A percentile compares a stretch with the other conserved stretches of the same genome.
Evolutionary conservation across 92 coral and sea anemone genomes (phyloP).

Genomic region (Palythoa grandis): DNA sequence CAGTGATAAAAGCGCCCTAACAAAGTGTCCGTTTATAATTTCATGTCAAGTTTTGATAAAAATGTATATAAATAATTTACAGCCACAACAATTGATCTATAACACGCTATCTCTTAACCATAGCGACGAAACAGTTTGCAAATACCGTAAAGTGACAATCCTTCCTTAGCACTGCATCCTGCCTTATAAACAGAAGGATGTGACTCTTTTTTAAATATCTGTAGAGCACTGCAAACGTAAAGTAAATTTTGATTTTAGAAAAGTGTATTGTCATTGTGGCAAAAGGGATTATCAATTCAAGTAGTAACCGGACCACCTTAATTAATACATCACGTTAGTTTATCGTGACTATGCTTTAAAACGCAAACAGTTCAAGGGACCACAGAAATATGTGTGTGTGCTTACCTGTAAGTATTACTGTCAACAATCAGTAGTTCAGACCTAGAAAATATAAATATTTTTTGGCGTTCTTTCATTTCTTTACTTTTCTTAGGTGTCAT

Average conservation of each 20-base stretch:
- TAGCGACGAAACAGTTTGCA: not conserved
- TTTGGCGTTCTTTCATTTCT: too few species aligned
- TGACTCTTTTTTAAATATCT: slow-evolving; percentile 93
- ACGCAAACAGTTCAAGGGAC: too few species aligned
- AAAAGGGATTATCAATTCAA: not conserved
- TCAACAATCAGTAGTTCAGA: slow-evolving; percentile 87
- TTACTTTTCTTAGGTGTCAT: too few species aligned
- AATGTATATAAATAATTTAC: too few species aligned
- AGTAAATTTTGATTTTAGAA: not conserved
- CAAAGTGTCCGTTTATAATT: too few species aligned
- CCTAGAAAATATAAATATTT: slow-evolving; percentile 43
- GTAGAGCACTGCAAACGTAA: slow-evolving; percentile 68
- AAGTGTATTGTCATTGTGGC: not conserved
- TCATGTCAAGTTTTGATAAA: too few species aligned
- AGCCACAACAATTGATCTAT: too few species aligned
- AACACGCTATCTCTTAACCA: not conserved
- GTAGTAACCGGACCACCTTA: not conserved
- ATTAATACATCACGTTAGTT: too few species aligned
- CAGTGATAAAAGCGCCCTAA: too few species aligned
- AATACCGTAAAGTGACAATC: slow-evolving; percentile 92
- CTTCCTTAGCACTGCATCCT: slow-evolving; percentile 92
- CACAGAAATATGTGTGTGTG: not conserved
- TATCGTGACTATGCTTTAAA: too few species aligned
- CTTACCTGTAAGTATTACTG: slow-evolving; percentile 89
- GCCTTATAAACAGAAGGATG: slow-evolving; percentile 97